phyloP scores from a whole-genome alignment of 2,888 invertebrate species.

The Pyrgus malvae region DNA sequence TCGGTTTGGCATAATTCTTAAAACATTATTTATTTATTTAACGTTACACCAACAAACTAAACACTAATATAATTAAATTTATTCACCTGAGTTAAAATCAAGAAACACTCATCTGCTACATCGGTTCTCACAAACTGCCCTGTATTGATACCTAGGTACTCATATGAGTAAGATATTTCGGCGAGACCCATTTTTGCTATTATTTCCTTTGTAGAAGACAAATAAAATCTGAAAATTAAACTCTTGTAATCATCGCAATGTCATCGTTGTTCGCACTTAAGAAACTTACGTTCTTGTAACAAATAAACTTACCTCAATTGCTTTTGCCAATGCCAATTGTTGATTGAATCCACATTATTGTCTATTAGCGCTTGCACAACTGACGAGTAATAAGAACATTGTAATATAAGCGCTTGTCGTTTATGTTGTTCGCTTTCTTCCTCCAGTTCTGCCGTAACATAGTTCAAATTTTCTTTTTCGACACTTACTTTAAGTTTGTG shows the following conservation, averaged over 20 bases:
- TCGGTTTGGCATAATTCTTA: too few species aligned
- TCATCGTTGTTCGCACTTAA: not conserved
- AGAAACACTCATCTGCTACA: conserved; percentile 97
- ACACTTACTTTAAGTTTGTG: conserved; percentile 74
- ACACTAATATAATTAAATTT: too few species aligned
- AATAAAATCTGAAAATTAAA: conserved; percentile 83
- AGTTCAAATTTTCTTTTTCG: conserved; percentile 76
- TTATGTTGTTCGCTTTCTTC: conserved; percentile 89
- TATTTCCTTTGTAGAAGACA: conserved; percentile 82
- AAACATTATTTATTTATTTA: too few species aligned
- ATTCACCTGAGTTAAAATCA: conserved; percentile 94
- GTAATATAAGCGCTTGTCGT: conserved; percentile 94
- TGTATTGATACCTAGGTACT: conserved; percentile 97
- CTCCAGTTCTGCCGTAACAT: conserved; percentile 75
- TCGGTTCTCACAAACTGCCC: conserved; percentile 97
- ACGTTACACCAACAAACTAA: too few species aligned
- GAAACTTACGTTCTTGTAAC: not conserved
- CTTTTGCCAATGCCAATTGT: conserved; percentile 97
- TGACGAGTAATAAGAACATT: conserved; percentile 94
- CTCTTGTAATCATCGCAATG: not conserved
- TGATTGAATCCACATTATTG: conserved; percentile 83
- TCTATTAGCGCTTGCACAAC: conserved; percentile 90
- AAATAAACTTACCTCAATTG: conserved; percentile 86
- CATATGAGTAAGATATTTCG: conserved; percentile 97
- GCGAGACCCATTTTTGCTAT: conserved; percentile 95